A percentile compares a stretch with the other conserved stretches of the same genome.
Conservation (phyloP, 2,888 invertebrate genomes). For the Marasmarcha lunaedactyla region DNA sequence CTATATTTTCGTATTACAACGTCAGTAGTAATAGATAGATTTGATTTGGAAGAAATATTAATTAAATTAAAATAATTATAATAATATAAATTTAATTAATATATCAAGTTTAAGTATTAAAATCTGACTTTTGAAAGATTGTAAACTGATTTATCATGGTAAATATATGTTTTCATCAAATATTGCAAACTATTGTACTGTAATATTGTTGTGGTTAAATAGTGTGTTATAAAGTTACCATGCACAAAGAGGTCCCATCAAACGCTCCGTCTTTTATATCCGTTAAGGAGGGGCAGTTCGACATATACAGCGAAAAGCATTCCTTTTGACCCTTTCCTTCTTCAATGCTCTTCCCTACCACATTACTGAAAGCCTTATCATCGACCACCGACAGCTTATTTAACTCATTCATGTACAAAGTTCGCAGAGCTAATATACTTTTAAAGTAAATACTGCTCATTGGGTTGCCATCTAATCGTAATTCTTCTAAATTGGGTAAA, state of each 20-base stretch:
- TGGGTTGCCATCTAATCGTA: constrained; percentile 67
- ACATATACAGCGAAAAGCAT: constrained; percentile 62
- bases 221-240: no score
- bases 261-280: constrained; percentile 56
- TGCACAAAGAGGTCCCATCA: constrained; percentile 58
- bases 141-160: no score
- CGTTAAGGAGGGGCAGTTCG: constrained; percentile 47
- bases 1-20: no score
- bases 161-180: no score
- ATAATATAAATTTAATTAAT: no score
- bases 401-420: constrained; percentile 52
- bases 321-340: constrained; percentile 25
- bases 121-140: no score
- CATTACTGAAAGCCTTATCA: constrained; percentile 59
- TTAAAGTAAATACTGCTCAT: constrained; percentile 55
- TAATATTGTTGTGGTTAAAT: no score
- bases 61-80: no score
- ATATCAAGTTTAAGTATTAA: no score
- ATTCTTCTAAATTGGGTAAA: constrained; percentile 55
- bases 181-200: no score
- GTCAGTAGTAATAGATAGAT: no score
- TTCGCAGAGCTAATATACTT: constrained; percentile 49
- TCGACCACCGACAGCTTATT: constrained; percentile 35
- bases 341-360: constrained; percentile 39
- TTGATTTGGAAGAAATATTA: no score